Evolutionary conservation across 2,888 invertebrate species (phyloP), one percentile per base, ranked within the genome.

Genomic region (Antheraea assamensis): DNA sequence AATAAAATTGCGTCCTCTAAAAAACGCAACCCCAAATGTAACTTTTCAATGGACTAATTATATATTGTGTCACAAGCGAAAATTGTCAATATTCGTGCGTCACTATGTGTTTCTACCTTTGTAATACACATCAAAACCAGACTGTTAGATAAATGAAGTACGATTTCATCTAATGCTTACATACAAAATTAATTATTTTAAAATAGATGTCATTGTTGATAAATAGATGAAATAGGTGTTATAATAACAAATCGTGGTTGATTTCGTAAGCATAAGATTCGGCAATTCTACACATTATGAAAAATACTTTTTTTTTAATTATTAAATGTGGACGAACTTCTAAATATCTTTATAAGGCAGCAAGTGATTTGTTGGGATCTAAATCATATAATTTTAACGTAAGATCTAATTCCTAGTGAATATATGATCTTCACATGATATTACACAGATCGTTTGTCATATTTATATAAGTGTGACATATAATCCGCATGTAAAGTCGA

Each of bases 361-460:
- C 81, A 79, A 82, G 79, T 83, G 78, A 78, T 81, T n/a, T 80
- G 81, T 76, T 42, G 73, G 72, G 72, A 80, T 76, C 76, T 71
- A 70, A 73, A 15, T 17, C 42, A 58, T 55, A 74, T 72, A n/a
- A 75, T 80, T 78, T 64, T 76, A 79, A 78, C 78, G 72, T 84
- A 83, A 80, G 78, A 74, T 81, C 75, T 79, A 78, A n/a, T 49
- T 19, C 13, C 42, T 42, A 42, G 42, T 42, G 7, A 42, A 42
- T 42, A 42, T 42, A 42, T 42, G 42, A 42, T 13, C 42, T 42
- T 42, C 35, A 35, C 35, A 10, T 42, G 42, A 42, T 13, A 42
- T 42, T 42, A 42, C 42, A 13, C 13, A 42, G 42, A 13, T 42
- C 42, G 10, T 42, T 13, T 2, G 7, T 42, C 42, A 42, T 13